A percentile compares a stretch with the other conserved stretches of the same genome.
Evolutionary conservation across 2,113 vertebrate genomes (phyloP).

Genomic region (Gallinago undulata): DNA sequence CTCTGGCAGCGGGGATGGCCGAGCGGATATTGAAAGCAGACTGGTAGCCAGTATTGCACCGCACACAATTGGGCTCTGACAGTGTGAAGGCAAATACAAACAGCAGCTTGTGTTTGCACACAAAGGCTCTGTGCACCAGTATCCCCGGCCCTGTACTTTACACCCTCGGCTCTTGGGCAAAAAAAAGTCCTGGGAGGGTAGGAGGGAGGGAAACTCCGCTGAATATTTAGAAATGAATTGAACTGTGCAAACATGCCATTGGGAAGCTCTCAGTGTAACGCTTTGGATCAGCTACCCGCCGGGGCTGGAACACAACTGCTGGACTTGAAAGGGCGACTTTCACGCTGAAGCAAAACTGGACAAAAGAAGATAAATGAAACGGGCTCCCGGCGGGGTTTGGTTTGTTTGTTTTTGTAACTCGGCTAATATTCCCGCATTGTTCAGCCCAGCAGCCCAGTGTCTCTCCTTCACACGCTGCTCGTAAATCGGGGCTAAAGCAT

Average conservation of each 20-base stretch:
- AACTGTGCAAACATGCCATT: conserved; percentile 63
- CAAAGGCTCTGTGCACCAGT: conserved; percentile 31
- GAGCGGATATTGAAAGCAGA: conserved; percentile 75
- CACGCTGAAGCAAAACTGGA: conserved; percentile 67
- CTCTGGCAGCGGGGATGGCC: conserved; percentile 71
- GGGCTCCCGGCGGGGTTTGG: conserved; percentile 53
- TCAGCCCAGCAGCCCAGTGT: conserved; percentile 37
- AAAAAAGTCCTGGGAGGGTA: neutral
- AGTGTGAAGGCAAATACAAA: conserved; percentile 53
- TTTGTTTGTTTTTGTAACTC: conserved; percentile 75
- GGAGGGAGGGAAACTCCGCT: conserved; percentile 18
- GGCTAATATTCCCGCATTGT: conserved; percentile 71
- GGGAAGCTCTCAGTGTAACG: conserved; percentile 1
- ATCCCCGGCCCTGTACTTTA: conserved; percentile 40
- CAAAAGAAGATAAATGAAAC: conserved; percentile 73
- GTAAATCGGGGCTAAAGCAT: conserved; percentile 33
- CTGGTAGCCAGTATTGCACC: conserved; percentile 38
- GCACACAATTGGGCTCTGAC: conserved; percentile 57
- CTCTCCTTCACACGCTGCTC: conserved; percentile 30
- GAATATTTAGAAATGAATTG: conserved; percentile 60
- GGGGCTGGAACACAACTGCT: conserved; percentile 60
- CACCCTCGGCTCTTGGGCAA: conserved; percentile 44
- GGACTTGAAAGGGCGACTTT: conserved; percentile 69
- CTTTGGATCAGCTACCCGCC: conserved; percentile 31
- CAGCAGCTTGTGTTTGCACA: conserved; percentile 50